Percentiles rank a stretch among this genome's conserved stretches.
phyloP scores from a whole-genome alignment of 64 coral and sea anemone genomes.

The Exaiptasia diaphana region DNA sequence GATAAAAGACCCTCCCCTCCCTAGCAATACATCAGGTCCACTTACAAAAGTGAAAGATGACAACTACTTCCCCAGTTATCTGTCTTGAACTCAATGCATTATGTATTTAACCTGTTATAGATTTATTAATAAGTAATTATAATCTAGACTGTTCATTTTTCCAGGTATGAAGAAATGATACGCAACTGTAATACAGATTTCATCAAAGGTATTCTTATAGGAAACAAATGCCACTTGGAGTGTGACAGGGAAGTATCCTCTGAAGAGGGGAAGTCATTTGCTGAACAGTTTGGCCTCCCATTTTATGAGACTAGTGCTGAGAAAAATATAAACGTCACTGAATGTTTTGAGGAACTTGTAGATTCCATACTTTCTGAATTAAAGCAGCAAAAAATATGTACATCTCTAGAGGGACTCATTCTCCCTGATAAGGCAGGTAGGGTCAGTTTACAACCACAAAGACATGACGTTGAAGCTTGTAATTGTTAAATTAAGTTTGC shows the following conservation, averaged over 20 bases:
- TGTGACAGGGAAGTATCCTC: constrained; percentile 55
- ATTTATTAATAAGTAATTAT: background rate
- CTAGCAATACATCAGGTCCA: too few species aligned
- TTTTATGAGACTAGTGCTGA: constrained; percentile 92
- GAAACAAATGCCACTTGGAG: constrained; percentile 78
- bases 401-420: background rate
- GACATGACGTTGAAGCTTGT: constrained; percentile 10
- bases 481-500: background rate
- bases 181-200: constrained; percentile 25
- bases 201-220: constrained; percentile 62
- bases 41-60: too few species aligned
- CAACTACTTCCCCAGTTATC: too few species aligned
- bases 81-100: too few species aligned
- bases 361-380: constrained; percentile 29
- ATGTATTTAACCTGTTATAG: too few species aligned
- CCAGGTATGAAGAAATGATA: constrained; percentile 62
- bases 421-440: background rate
- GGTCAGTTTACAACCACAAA: background rate
- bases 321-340: constrained; percentile 71
- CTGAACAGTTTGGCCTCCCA: constrained; percentile 42
- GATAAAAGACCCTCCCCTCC: too few species aligned
- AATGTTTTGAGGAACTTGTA: constrained; percentile 79
- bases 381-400: constrained; percentile 5
- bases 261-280: constrained; percentile 59
- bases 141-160: background rate